Evolutionary conservation across 2,113 vertebrate species (phyloP).

Genomic region (Amphiprion ocellaris): DNA sequence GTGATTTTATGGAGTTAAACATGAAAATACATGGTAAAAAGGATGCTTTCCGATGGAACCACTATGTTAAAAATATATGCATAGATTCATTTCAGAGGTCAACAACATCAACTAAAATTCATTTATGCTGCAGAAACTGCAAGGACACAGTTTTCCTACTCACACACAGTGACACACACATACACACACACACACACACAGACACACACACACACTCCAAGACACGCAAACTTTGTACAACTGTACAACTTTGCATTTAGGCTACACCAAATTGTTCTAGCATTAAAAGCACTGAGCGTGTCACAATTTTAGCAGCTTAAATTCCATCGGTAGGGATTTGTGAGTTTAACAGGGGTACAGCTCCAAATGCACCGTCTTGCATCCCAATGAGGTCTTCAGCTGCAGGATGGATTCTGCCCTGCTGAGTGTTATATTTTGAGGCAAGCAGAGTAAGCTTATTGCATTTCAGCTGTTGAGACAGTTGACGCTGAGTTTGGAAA

Average conservation of each 20-base stretch:
- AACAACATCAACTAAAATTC: conserved; percentile 32
- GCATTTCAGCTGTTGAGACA: conserved; percentile 66
- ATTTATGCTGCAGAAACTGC: conserved; percentile 13
- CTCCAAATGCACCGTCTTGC: conserved; percentile 61
- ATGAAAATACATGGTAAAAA: conserved; percentile 15
- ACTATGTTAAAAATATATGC: conserved; percentile 18
- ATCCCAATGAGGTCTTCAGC: conserved; percentile 77
- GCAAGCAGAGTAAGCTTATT: conserved; percentile 70
- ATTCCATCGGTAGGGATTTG: conserved; percentile 74
- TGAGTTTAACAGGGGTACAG: conserved; percentile 69
- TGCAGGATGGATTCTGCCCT: conserved; percentile 71
- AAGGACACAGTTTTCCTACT: conserved; percentile 17
- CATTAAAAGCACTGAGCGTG: conserved; percentile 71
- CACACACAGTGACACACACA: conserved; percentile 25
- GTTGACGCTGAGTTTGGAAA: conserved; percentile 67
- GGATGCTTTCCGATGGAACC: neutral
- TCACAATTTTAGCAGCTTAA: conserved; percentile 72
- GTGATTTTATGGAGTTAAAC: conserved; percentile 38
- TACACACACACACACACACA: neutral
- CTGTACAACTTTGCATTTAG: conserved; percentile 55
- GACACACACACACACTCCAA: conserved; percentile 4
- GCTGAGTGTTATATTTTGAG: conserved; percentile 70
- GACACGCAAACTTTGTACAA: conserved; percentile 39
- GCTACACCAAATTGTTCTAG: conserved; percentile 67
- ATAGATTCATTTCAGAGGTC: conserved; percentile 16